Base-by-base conservation (phyloP, 2,888 invertebrate species). In the Nemoura dubitans region DNA sequence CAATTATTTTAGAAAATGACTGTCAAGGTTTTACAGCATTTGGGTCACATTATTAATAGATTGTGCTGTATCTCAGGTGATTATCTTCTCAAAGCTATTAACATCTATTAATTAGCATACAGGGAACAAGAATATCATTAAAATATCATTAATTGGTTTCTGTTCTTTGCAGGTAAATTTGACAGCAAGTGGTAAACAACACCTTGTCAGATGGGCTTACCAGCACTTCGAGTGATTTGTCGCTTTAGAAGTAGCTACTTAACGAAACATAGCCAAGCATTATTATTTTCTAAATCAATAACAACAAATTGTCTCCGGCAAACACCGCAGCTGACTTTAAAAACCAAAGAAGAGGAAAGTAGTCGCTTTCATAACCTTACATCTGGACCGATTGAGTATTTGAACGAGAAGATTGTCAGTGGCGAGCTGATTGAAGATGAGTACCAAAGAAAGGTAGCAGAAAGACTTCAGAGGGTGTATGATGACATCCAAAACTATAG, bases 361-460 rank as follows among this genome's bases (percentile, higher is more conserved):
- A 83, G 10, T 83, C 36, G 36, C 26, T 26, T n/a, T 42, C 43
- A n/a, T 83, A 83, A 78, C 86, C 36, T 78, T 21, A 25, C 28
- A 76, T 29, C 30, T 28, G 88, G 87, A 7, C 88, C 87, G 25
- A 21, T 86, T 7, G 78, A 83, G 80, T 83, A 83, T 59, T 83
- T 87, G 25, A 43, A 87, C 14, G 87, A 87, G 30, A 88, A 87
- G 85, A 87, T 87, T 76, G 84, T 89, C 26, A 89, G 88, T 16
- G 92, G 91, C 25, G 90, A 91, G 85, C 89, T 93, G 42, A 89
- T 90, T n/a, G 89, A 93, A 86, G 98, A 98, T 92, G 91, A 93
- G 27, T 94, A 96, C 90, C 98, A 98, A 90, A 92, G 93, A 88
- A 93, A 92, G 90, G 94, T 98, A 21, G 94, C 95, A 36, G 91